Evolutionary conservation across 2,888 invertebrate species (phyloP), one percentile per base, ranked within the genome.

Genomic region (Ceratothoa steindachneri): DNA sequence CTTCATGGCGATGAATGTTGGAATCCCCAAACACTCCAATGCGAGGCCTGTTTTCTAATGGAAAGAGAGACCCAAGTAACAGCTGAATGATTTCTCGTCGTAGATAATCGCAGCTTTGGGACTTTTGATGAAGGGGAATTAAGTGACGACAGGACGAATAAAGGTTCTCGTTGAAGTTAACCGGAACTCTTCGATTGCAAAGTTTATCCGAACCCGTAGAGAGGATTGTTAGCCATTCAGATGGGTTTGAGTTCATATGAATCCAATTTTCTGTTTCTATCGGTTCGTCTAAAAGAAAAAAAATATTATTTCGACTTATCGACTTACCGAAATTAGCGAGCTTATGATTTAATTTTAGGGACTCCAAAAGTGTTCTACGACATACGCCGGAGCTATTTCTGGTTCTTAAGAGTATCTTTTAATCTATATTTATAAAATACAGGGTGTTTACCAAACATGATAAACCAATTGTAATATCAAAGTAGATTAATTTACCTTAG

Each of bases 1-100:
- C 53, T 2, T 30, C 52, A 5, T 30, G n/a, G 9, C 30, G 24
- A 19, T 52, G 30, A n/a, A 68, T 41, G 29, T 19, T 30, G n/a
- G 51, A 51, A 30, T 72, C 72, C 5, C 72, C 72, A 66, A 29
- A 72, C 19, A 24, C 12, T n/a, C 60, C 72, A 2, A 72, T 12
- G 28, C 68, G 53, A 19, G 68, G 9, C 2, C 55, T 55, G 0
- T 0, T n/a, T 7, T 28, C 67, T 41, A 15, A 41, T 5, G 5
- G 5, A 15, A 41, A 9, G 7, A 41, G 41, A 41, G 41, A 15
- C 5, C 41, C 41, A 15, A 41, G 41, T 15, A 41, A 41, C 15
- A 41, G 15, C 5, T 5, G 15, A 9, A 41, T 9, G 41, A 15
- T 41, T 41, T 41, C 41, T 41, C 15, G 5, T 15, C 41, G 5